Base-by-base conservation (phyloP, 2,888 invertebrate genomes). In the Boloria selene region DNA sequence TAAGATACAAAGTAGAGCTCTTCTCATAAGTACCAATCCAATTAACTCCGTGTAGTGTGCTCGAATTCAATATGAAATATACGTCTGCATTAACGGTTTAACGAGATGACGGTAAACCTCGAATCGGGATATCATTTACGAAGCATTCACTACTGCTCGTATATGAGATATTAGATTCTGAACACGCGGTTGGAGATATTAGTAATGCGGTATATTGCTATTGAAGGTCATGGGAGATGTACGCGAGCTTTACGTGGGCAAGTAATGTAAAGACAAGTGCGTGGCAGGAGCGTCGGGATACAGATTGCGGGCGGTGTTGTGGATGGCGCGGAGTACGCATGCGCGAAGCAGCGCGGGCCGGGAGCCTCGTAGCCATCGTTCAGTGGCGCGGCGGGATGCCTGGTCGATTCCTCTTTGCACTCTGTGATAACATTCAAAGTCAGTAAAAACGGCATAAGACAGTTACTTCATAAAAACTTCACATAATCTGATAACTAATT, bases 331-430 rank as follows among this genome's bases (percentile, higher is more conserved):
- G 69, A 77, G 62, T 70, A 78, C 88, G 88, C 88, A 87, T 85
- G 89, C 89, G 88, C 86, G 84, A 67, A 69, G 73, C 83, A 82
- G 81, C 85, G 69, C 74, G 75, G 77, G 80, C 85, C 83, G 79
- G 83, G 84, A 84, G 82, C 84, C 82, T 80, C 76, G 79, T 78
- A 72, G 80, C 81, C 81, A 51, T 75, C 84, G 84, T 84, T 90
- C 90, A 92, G 91, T 92, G 89, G 86, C 86, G 88, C 90, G 88
- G 84, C 87, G 87, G 86, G 84, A 86, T 82, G 86, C 87, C 84
- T 84, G 91, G 90, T 90, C 91, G 91, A 90, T 90, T 87, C 87
- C 83, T 82, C 79, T 88, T 83, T 82, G 81, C 83, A 75, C 84
- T 84, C 84, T 86, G 84, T 84, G 82, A 79, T 75, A 82, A 80